Evolutionary conservation across 2,888 invertebrate genomes (phyloP).

Genomic region (Dorcus hopei): DNA sequence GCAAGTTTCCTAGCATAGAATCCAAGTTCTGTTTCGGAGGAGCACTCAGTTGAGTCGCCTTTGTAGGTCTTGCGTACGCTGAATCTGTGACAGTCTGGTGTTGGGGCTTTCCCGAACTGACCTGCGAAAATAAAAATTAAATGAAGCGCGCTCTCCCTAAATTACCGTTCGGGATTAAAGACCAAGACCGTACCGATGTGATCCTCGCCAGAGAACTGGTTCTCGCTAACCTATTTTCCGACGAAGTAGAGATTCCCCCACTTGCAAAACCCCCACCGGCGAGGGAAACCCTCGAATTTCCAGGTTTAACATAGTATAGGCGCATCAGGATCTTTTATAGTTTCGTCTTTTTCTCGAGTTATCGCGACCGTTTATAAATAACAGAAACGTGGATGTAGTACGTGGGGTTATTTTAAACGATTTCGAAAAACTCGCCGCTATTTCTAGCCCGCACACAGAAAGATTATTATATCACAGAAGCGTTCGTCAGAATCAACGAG

Average conservation of each 20-base stretch:
- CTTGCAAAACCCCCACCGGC: conserved; percentile 17
- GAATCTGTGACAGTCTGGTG: conserved; percentile 65
- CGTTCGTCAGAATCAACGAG: neutral
- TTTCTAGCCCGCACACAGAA: neutral
- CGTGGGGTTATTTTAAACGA: neutral
- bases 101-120: conserved; percentile 61
- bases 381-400: neutral
- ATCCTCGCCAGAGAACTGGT: conserved; percentile 14
- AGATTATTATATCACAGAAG: neutral
- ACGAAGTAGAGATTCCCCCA: conserved; percentile 28
- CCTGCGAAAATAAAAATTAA: conserved; percentile 48
- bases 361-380: neutral
- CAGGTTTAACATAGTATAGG: conserved; percentile 12
- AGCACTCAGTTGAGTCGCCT: conserved; percentile 44
- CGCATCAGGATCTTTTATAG: neutral
- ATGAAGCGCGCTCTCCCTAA: neutral
- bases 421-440: neutral
- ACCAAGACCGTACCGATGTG: neutral
- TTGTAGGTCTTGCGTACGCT: conserved; percentile 66
- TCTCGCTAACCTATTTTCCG: conserved; percentile 22
- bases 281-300: conserved; percentile 15
- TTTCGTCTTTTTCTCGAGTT: neutral
- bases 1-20: conserved; percentile 88
- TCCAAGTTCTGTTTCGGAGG: conserved; percentile 54
- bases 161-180: too few relatives aligned